phyloP scores from a whole-genome alignment of 2,797 vertebrate genomes.

The Geotrypetes seraphini region DNA sequence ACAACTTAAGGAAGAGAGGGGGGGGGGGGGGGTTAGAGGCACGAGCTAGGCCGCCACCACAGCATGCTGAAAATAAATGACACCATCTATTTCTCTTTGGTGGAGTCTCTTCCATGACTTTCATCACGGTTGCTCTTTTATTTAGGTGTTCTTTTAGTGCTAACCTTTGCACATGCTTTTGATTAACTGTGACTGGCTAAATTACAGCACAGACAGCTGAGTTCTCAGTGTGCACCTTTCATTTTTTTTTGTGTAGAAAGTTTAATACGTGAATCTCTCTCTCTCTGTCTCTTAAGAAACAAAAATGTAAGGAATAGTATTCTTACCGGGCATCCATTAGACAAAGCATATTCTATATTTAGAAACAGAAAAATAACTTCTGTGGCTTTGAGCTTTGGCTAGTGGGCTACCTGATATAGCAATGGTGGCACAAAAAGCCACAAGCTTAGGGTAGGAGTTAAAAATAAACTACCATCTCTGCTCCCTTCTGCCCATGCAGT shows the following conservation, averaged over 20 bases:
- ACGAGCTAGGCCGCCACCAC: constrained; percentile 26
- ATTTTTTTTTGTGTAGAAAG: constrained; percentile 40
- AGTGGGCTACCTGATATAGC: constrained; percentile 29
- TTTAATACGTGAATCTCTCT: constrained; percentile 49
- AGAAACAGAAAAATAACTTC: too few species aligned
- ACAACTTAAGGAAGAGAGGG: constrained; percentile 23
- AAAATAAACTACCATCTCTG: too few species aligned
- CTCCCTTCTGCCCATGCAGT: not conserved
- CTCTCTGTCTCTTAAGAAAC: too few species aligned
- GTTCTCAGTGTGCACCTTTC: constrained; percentile 27
- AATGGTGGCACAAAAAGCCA: constrained; percentile 28
- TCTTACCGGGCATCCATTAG: too few species aligned
- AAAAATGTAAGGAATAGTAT: too few species aligned
- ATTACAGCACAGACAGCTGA: constrained; percentile 24
- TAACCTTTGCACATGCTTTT: constrained; percentile 25
- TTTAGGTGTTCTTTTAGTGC: constrained; percentile 17
- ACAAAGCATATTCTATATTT: too few species aligned
- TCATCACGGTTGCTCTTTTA: constrained; percentile 24
- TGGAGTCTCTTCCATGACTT: constrained; percentile 18
- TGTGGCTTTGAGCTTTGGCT: too few species aligned
- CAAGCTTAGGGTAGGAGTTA: constrained; percentile 33
- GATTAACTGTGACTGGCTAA: constrained; percentile 35
- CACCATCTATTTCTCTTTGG: constrained; percentile 11
- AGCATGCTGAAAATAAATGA: constrained; percentile 24
- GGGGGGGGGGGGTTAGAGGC: constrained; percentile 32